These are phyloP conservation scores for Otolemur garnettii DNA, from an alignment of 2,113 vertebrate species.

Conservation along the genomic window DNA sequence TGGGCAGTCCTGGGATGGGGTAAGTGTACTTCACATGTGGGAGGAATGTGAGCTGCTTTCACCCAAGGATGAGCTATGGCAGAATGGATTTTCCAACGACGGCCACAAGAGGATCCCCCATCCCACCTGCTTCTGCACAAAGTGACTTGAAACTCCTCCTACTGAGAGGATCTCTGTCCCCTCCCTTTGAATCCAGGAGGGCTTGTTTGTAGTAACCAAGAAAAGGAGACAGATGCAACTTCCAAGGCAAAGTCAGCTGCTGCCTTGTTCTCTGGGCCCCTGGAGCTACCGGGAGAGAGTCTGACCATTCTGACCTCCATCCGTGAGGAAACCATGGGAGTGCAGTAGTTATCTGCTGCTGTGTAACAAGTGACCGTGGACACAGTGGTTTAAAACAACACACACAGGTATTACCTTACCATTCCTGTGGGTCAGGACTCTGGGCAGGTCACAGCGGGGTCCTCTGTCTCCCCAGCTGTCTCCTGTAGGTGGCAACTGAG, in stretches of 20 bases:
- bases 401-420: fast-evolving
- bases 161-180: background rate
- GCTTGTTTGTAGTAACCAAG: background rate
- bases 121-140: background rate
- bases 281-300: background rate
- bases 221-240: background rate
- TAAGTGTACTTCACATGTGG: fast-evolving
- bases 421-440: background rate
- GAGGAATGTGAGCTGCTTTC: background rate
- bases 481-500: fast-evolving
- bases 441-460: fast-evolving
- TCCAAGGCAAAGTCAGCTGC: background rate
- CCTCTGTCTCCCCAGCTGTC: background rate
- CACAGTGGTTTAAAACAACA: background rate
- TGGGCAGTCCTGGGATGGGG: background rate
- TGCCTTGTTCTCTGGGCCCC: background rate
- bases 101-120: fast-evolving
- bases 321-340: background rate
- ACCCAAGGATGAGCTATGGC: background rate
- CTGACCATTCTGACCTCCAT: background rate
- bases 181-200: background rate
- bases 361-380: fast-evolving
- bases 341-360: fast-evolving
- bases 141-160: background rate
- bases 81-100: background rate